Evolutionary conservation across 2,113 vertebrate species (phyloP).

Genomic region (Genyomyrus donnyi): DNA sequence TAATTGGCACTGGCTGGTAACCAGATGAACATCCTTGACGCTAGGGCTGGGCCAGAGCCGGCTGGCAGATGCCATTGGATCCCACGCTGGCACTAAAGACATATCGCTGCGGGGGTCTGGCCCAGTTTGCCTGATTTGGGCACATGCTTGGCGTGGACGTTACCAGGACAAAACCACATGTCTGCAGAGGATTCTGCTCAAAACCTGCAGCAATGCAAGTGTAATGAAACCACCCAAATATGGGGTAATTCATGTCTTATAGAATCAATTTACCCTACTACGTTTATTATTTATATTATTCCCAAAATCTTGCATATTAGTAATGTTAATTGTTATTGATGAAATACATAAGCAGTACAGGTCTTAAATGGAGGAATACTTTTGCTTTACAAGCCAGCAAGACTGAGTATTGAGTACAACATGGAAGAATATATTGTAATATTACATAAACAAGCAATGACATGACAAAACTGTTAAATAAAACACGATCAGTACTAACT

Average conservation of each 20-base stretch:
- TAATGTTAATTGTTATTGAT: background rate
- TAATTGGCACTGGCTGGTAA: constrained; percentile 28
- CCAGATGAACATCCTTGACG: constrained; percentile 25
- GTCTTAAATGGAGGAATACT: background rate
- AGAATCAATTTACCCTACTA: background rate
- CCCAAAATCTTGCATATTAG: background rate
- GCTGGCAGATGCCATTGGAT: constrained; percentile 30
- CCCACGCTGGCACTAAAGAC: constrained; percentile 25
- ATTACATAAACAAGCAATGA: background rate
- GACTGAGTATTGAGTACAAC: background rate
- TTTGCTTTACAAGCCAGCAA: background rate
- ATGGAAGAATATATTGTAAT: background rate
- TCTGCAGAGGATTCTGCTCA: background rate
- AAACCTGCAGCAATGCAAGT: background rate
- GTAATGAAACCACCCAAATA: background rate
- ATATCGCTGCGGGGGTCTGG: constrained; percentile 34
- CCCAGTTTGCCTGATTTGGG: constrained; percentile 20
- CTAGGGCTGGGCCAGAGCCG: constrained; percentile 17
- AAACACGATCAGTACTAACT: background rate
- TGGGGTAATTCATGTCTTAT: background rate
- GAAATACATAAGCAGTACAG: background rate
- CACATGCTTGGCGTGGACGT: constrained; percentile 22
- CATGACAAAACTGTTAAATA: background rate
- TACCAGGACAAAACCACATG: background rate
- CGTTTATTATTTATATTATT: background rate